phyloP scores from a whole-genome alignment of 2,888 invertebrate genomes.

The Boloria selene region DNA sequence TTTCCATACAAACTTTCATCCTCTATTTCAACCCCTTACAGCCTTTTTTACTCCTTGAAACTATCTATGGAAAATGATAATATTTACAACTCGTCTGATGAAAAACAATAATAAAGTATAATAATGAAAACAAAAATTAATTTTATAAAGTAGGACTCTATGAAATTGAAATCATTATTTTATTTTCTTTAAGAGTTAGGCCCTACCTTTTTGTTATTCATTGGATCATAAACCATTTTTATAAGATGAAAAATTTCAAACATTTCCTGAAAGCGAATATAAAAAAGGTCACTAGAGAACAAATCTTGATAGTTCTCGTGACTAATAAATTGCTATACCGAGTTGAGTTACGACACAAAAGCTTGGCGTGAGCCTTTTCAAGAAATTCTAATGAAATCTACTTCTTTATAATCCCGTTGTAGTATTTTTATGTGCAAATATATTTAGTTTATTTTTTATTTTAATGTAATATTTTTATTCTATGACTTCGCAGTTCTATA shows the following conservation, averaged over 20 bases:
- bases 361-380: neutral
- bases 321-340: slow-evolving; percentile 7
- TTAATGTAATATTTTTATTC: neutral
- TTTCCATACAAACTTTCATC: too few relatives aligned
- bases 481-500: neutral
- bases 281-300: slow-evolving; percentile 13
- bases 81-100: too few relatives aligned
- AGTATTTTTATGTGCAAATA: neutral
- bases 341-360: slow-evolving; percentile 5
- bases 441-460: neutral
- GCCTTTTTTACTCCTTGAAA: too few relatives aligned
- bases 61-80: too few relatives aligned
- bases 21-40: too few relatives aligned
- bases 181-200: neutral
- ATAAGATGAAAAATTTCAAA: slow-evolving; percentile 7
- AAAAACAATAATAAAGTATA: too few relatives aligned
- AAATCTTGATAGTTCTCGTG: slow-evolving; percentile 19
- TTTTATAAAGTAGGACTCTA: too few relatives aligned
- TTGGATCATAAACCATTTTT: slow-evolving; percentile 10
- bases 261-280: slow-evolving; percentile 8
- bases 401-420: neutral
- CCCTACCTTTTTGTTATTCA: slow-evolving; percentile 7
- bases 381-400: neutral
- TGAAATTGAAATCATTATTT: slow-evolving; percentile 1
- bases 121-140: too few relatives aligned